A percentile compares a stretch with the other conserved stretches of the same genome.
Conservation (phyloP, 2,797 vertebrate species). For the Iguana delicatissima region DNA sequence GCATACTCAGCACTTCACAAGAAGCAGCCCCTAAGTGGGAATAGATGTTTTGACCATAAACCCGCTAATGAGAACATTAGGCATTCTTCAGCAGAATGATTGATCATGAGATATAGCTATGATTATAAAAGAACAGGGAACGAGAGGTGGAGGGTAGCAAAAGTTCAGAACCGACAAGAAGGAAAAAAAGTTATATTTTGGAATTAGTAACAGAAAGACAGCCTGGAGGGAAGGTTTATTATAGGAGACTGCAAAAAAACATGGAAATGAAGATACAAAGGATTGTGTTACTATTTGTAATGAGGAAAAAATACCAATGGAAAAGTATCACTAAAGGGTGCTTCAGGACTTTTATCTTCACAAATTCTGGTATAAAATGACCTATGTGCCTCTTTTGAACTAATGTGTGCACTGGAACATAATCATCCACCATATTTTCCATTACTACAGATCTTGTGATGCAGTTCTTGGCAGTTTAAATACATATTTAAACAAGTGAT, state of each 20-base stretch:
- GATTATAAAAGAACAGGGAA: neutral
- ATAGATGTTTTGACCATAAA: neutral
- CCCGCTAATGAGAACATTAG: constrained; percentile 2
- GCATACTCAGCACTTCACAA: neutral
- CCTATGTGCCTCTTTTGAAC: neutral
- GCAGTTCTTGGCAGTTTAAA: neutral
- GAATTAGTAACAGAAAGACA: constrained; percentile 3
- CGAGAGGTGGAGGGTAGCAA: neutral
- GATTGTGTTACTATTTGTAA: neutral
- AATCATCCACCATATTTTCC: neutral
- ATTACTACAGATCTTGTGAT: neutral
- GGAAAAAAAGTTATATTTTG: neutral
- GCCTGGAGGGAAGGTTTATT: neutral
- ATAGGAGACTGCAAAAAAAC: neutral
- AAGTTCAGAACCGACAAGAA: neutral
- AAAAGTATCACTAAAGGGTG: neutral
- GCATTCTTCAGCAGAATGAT: neutral
- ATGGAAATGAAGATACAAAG: neutral
- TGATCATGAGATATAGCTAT: constrained; percentile 10
- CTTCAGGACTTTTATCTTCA: neutral
- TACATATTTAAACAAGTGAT: neutral
- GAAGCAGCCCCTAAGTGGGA: neutral
- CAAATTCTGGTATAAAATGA: neutral
- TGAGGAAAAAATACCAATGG: neutral
- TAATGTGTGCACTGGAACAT: neutral